Evolutionary conservation across 2,797 vertebrate species (phyloP).

Genomic region (Gymnodraco acuticeps): DNA sequence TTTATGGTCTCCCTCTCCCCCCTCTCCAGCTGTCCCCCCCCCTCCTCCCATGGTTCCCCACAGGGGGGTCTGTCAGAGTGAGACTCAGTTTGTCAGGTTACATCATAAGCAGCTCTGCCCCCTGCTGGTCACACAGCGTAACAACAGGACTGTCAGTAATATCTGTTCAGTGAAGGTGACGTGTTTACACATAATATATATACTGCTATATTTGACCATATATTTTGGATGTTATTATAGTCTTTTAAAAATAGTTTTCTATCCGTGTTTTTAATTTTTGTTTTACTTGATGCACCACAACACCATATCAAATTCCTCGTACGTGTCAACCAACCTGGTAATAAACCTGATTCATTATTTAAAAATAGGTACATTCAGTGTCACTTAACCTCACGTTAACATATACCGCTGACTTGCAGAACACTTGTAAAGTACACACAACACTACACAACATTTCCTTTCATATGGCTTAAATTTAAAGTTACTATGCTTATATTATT

Average conservation of each 20-base stretch:
- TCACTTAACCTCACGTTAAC: background rate
- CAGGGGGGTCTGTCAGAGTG: constrained; percentile 49
- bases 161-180: background rate
- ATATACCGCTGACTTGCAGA: background rate
- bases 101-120: constrained; percentile 52
- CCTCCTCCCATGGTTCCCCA: constrained; percentile 59
- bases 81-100: constrained; percentile 55
- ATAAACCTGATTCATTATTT: background rate
- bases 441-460: too few relatives aligned
- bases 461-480: too few relatives aligned
- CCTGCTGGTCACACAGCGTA: constrained; percentile 63
- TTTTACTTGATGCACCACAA: too few relatives aligned
- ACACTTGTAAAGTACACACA: too few relatives aligned
- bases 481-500: too few relatives aligned
- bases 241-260: too few relatives aligned
- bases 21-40: constrained; percentile 68
- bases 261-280: too few relatives aligned
- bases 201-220: too few relatives aligned
- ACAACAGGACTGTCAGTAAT: background rate
- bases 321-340: too few relatives aligned
- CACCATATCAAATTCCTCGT: too few relatives aligned
- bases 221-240: too few relatives aligned
- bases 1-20: constrained; percentile 42
- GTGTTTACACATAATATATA: background rate
- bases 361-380: background rate